Conservation (phyloP, 2,797 vertebrate genomes). For the Cossypha heuglini region DNA sequence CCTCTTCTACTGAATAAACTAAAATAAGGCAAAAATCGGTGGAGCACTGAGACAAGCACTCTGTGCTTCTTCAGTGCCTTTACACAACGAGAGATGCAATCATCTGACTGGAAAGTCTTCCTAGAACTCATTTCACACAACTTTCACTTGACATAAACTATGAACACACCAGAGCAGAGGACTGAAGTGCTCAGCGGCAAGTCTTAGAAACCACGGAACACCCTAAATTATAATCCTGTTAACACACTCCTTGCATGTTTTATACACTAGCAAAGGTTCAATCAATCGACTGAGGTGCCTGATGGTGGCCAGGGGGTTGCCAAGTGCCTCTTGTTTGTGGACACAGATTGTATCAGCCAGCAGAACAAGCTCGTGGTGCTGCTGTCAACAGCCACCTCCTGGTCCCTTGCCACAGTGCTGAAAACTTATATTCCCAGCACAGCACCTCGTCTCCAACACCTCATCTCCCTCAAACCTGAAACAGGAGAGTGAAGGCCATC, state of each 20-base stretch:
- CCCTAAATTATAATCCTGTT: neutral
- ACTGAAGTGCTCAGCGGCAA: neutral
- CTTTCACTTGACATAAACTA: neutral
- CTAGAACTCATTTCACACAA: neutral
- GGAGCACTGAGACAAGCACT: neutral
- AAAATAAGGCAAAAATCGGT: neutral
- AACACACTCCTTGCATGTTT: neutral
- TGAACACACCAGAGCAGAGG: neutral
- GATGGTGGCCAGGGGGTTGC: neutral
- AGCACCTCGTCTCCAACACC: neutral
- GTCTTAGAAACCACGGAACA: neutral
- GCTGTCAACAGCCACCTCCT: neutral
- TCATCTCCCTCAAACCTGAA: neutral
- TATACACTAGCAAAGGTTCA: neutral
- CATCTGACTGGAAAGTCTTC: neutral
- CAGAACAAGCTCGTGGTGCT: fast-evolving
- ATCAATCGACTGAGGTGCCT: fast-evolving
- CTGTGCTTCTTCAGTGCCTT: neutral
- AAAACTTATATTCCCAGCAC: slow-evolving; percentile 1
- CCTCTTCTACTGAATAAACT: neutral
- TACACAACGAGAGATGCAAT: neutral
- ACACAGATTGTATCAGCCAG: neutral
- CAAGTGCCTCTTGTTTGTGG: neutral
- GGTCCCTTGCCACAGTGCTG: neutral
- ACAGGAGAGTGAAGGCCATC: neutral